phyloP scores from a whole-genome alignment of 2,113 vertebrate species.

The Uropsilus gracilis region DNA sequence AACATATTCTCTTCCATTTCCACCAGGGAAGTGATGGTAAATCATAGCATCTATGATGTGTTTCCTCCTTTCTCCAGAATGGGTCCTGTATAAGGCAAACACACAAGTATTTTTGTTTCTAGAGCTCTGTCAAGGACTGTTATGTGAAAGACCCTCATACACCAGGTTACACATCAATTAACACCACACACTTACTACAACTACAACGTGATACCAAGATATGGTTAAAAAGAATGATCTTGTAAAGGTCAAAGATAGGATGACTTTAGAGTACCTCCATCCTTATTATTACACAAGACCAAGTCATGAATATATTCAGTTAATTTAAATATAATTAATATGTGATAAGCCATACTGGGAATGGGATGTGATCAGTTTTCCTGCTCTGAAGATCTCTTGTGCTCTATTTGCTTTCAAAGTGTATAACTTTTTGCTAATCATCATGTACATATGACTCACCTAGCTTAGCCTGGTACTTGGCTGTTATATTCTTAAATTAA shows the following conservation, averaged over 20 bases:
- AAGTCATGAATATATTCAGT: background rate
- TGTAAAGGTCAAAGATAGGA: background rate
- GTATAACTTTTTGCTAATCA: background rate
- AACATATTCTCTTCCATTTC: background rate
- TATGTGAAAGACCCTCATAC: background rate
- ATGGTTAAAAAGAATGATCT: too few relatives aligned
- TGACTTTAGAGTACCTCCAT: background rate
- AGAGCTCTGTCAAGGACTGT: background rate
- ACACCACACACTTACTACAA: background rate
- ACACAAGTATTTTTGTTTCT: background rate
- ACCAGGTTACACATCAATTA: background rate
- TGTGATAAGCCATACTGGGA: background rate
- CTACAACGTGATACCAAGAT: background rate
- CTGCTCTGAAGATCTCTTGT: background rate
- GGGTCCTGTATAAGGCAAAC: background rate
- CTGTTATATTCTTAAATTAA: background rate
- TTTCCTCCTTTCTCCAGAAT: background rate
- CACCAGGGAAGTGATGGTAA: rapidly evolving
- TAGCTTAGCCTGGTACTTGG: background rate
- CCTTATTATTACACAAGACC: background rate
- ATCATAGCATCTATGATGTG: rapidly evolving
- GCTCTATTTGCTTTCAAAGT: background rate
- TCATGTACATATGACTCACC: background rate
- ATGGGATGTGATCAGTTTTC: background rate
- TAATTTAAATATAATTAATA: background rate